Percentiles rank a stretch among this genome's conserved stretches.
phyloP scores from a whole-genome alignment of 2,113 vertebrate genomes.

The Lepisosteus oculatus region DNA sequence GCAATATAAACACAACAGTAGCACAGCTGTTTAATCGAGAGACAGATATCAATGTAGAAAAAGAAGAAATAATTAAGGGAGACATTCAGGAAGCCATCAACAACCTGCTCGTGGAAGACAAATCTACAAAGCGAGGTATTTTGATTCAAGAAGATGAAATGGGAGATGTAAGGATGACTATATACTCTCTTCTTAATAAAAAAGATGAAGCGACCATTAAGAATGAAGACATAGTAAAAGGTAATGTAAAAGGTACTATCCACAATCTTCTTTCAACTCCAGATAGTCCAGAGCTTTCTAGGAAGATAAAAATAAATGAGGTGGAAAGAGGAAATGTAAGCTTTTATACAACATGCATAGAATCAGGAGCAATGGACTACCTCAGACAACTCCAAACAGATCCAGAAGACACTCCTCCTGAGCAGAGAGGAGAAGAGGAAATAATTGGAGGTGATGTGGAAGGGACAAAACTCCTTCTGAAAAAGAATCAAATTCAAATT shows the following conservation, averaged over 20 bases:
- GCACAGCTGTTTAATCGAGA: conserved; percentile 76
- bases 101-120: conserved; percentile 69
- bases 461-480: conserved; percentile 72
- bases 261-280: conserved; percentile 67
- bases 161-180: conserved; percentile 85
- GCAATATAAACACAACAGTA: conserved; percentile 76
- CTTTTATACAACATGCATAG: conserved; percentile 89
- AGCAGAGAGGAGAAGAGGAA: conserved; percentile 58
- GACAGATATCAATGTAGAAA: conserved; percentile 59
- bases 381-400: conserved; percentile 73
- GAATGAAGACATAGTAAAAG: conserved; percentile 71
- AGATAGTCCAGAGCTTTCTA: conserved; percentile 52
- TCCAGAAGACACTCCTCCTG: conserved; percentile 53
- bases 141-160: conserved; percentile 88
- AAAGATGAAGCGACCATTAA: conserved; percentile 50
- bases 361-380: conserved; percentile 83
- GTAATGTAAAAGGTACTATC: conserved; percentile 74
- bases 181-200: conserved; percentile 86
- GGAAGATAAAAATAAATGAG: conserved; percentile 70
- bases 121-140: conserved; percentile 73
- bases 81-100: conserved; percentile 81
- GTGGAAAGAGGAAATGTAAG: conserved; percentile 82
- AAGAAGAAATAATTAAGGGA: conserved; percentile 77
- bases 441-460: conserved; percentile 79
- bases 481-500: conserved; percentile 60